These are phyloP conservation scores for Meiosimyza decipiens DNA, from an alignment of 2,888 invertebrate species.

Conservation along the genomic window DNA sequence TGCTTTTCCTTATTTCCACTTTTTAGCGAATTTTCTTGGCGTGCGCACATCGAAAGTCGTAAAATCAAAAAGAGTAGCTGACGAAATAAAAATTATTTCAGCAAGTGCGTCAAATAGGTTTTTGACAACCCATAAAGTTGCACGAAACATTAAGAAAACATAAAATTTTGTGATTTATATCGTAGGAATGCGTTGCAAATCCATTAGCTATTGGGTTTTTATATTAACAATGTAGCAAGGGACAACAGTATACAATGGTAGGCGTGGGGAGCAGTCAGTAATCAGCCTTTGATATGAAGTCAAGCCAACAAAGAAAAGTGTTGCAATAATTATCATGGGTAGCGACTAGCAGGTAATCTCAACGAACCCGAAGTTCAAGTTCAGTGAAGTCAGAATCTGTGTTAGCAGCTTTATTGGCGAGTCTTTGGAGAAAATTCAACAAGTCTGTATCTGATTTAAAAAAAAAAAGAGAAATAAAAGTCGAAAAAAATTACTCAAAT, in stretches of 20 bases:
- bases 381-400: no score
- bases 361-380: no score
- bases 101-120: slow-evolving; percentile 62
- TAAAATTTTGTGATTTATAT: slow-evolving; percentile 28
- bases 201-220: slow-evolving; percentile 30
- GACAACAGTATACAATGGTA: not conserved
- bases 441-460: no score
- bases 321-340: no score
- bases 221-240: slow-evolving; percentile 18
- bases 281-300: no score
- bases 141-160: slow-evolving; percentile 3
- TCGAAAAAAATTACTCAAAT: no score
- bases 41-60: slow-evolving; percentile 43
- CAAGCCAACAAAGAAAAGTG: no score
- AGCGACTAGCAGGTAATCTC: no score
- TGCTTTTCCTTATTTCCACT: not conserved
- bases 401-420: no score
- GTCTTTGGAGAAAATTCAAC: no score
- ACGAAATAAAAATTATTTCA: slow-evolving; percentile 49
- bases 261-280: no score
- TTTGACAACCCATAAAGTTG: slow-evolving; percentile 59
- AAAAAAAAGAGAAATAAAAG: no score
- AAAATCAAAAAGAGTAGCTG: slow-evolving; percentile 59
- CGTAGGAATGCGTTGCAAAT: slow-evolving; percentile 27
- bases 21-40: not conserved